These are phyloP conservation scores for Darevskia nairensis DNA, from an alignment of 2,797 vertebrate species.

Conservation along the genomic window DNA sequence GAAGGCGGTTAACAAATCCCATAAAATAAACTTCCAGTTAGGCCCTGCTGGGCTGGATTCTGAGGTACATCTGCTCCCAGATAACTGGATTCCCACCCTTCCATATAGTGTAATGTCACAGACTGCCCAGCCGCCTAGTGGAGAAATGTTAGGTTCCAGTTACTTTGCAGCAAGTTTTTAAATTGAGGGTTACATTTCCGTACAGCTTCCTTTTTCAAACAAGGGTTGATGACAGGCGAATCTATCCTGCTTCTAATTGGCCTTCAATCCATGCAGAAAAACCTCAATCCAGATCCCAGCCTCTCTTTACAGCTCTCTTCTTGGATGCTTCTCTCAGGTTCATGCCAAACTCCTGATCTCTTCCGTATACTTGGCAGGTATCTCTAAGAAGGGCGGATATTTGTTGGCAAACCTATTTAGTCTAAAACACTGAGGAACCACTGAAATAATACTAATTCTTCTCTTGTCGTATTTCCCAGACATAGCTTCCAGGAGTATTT, in stretches of 20 bases:
- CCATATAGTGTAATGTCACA: neutral
- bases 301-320: conserved; percentile 15
- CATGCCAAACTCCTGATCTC: conserved; percentile 21
- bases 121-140: neutral
- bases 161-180: neutral
- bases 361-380: conserved; percentile 7
- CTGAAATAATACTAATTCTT: conserved; percentile 5
- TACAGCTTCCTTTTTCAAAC: conserved; percentile 6
- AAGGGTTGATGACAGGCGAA: neutral
- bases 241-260: conserved; percentile 25
- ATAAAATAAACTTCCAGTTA: neutral
- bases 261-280: conserved; percentile 12
- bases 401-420: conserved; percentile 7
- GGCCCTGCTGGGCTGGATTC: neutral
- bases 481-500: conserved; percentile 17
- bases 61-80: neutral
- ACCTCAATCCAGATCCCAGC: conserved; percentile 22
- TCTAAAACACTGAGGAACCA: conserved; percentile 15
- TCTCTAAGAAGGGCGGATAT: neutral
- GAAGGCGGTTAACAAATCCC: neutral
- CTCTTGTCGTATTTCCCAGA: neutral
- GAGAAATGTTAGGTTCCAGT: neutral
- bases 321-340: conserved; percentile 37
- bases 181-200: neutral
- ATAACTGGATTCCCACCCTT: neutral